Conservation (phyloP, 1,140 invertebrate species). For the Yoshiicerus persimilis region DNA sequence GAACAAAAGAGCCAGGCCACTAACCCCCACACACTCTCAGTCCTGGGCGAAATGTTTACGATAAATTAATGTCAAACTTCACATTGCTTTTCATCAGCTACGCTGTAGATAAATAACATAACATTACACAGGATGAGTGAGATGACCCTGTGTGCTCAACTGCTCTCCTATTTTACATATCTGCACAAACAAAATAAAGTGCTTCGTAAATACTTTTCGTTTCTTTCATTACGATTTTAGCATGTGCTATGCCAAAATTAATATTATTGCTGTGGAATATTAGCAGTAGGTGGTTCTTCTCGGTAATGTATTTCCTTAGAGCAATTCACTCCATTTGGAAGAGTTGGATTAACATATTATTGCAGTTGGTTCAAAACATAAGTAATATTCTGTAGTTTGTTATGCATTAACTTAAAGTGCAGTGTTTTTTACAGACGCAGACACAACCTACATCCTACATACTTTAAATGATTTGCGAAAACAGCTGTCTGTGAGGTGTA, state of each 20-base stretch:
- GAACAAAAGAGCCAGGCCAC: neutral
- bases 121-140: neutral
- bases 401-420: neutral
- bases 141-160: neutral
- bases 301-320: no score
- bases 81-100: neutral
- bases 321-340: neutral
- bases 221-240: neutral
- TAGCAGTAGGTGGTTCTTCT: neutral
- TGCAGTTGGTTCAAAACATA: no score
- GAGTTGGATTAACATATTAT: no score
- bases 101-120: neutral
- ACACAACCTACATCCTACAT: no score
- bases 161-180: neutral
- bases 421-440: neutral
- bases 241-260: neutral
- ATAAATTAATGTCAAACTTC: constrained; percentile 19
- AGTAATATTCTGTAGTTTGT: neutral
- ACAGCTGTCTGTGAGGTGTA: neutral
- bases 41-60: neutral
- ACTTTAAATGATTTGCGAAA: no score
- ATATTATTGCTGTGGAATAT: no score
- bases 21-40: neutral
- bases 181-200: neutral
- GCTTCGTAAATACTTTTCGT: neutral